These are phyloP conservation scores for Drosophila eugracilis DNA, from an alignment of 1,140 invertebrate species.

Conservation along the genomic window DNA sequence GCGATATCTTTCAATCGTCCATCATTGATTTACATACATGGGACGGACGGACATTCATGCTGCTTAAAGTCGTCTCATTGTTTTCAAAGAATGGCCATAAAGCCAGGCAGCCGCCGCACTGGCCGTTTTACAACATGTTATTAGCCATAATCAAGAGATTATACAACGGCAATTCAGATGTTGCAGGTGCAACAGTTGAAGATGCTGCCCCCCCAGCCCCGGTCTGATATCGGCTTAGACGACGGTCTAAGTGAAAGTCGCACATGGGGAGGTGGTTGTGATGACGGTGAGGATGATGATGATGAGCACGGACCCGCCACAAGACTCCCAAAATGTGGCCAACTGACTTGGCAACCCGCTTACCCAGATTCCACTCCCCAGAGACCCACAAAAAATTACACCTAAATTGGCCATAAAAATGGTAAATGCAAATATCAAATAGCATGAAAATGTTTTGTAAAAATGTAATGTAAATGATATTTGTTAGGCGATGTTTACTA, in stretches of 20 bases:
- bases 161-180: constrained; percentile 58
- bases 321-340: constrained; percentile 29
- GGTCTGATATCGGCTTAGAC: constrained; percentile 25
- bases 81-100: constrained; percentile 41
- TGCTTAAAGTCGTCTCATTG: constrained; percentile 13
- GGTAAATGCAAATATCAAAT: neutral
- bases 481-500: too few relatives aligned
- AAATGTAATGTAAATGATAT: too few relatives aligned
- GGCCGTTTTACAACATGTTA: constrained; percentile 49
- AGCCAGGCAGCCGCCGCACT: constrained; percentile 18
- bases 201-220: constrained; percentile 29
- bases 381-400: constrained; percentile 17
- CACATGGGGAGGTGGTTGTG: constrained; percentile 23
- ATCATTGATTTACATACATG: constrained; percentile 42
- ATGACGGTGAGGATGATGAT: constrained; percentile 2
- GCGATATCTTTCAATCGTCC: constrained; percentile 12
- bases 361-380: constrained; percentile 65
- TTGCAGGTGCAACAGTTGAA: constrained; percentile 41
- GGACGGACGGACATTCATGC: neutral
- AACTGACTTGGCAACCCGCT: constrained; percentile 68
- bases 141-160: constrained; percentile 61
- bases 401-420: neutral
- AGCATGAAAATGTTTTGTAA: too few relatives aligned
- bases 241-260: constrained; percentile 57
- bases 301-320: constrained; percentile 26